Percentiles rank a stretch among this genome's conserved stretches.
phyloP scores from a whole-genome alignment of 1,140 invertebrate species.

The Bombyx mandarina region DNA sequence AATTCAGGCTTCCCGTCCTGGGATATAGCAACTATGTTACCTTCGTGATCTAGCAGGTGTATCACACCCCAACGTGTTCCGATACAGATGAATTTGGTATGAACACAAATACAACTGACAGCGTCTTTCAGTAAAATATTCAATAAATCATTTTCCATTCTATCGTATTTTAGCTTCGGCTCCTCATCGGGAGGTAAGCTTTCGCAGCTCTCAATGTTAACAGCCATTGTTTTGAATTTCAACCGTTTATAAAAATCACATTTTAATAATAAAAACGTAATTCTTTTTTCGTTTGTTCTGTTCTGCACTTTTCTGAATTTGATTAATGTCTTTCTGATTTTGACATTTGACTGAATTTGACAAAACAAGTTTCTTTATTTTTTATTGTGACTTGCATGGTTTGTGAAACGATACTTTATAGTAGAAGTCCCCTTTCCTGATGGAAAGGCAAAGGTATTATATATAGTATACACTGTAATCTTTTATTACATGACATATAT shows the following conservation, averaged over 20 bases:
- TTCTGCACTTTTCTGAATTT: conserved; percentile 1
- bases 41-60: conserved; percentile 93
- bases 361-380: background rate
- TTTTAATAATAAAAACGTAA: conserved; percentile 1
- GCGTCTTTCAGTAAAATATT: conserved; percentile 90
- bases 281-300: conserved; percentile 3
- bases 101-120: conserved; percentile 91
- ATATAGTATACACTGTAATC: too few relatives aligned
- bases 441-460: too few relatives aligned
- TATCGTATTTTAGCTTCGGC: conserved; percentile 92
- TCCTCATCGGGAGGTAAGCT: conserved; percentile 79
- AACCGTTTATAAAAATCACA: conserved; percentile 5
- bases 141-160: conserved; percentile 89
- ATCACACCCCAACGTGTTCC: conserved; percentile 93
- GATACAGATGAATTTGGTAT: conserved; percentile 94
- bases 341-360: background rate
- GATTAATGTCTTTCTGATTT: background rate
- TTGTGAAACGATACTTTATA: too few relatives aligned
- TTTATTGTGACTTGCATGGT: too few relatives aligned
- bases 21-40: conserved; percentile 80
- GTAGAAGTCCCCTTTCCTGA: too few relatives aligned
- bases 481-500: too few relatives aligned
- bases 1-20: conserved; percentile 76
- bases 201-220: conserved; percentile 55
- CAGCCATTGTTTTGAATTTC: conserved; percentile 27